Conservation (phyloP, 2,888 invertebrate species). For the Synanthedon myopaeformis region DNA sequence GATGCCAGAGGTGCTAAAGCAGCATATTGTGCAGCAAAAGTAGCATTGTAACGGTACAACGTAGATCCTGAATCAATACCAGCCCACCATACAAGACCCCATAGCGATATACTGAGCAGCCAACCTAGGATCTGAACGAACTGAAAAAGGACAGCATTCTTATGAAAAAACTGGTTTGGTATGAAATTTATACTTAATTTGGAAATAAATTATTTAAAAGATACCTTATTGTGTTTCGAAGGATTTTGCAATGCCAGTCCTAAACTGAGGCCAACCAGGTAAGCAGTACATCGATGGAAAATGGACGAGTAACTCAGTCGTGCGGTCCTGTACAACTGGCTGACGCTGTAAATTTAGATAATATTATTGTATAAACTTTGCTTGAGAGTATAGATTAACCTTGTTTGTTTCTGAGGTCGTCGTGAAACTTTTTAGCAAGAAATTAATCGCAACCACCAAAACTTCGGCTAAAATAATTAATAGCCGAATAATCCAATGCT, state of each 20-base stretch:
- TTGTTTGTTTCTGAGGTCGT: too few species aligned
- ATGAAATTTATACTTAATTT: too few species aligned
- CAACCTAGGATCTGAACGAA: slow-evolving; percentile 65
- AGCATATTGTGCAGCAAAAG: slow-evolving; percentile 74
- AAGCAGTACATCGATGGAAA: slow-evolving; percentile 75
- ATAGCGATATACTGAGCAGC: slow-evolving; percentile 49
- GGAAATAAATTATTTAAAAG: background rate
- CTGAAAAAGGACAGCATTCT: slow-evolving; percentile 26
- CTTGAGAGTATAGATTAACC: too few species aligned
- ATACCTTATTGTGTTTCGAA: slow-evolving; percentile 43
- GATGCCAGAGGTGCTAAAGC: slow-evolving; percentile 75
- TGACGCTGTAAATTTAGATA: slow-evolving; percentile 58
- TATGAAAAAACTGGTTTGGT: too few species aligned
- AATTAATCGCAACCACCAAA: too few species aligned
- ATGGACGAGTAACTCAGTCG: slow-evolving; percentile 73
- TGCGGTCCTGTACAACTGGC: slow-evolving; percentile 77
- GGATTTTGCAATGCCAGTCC: slow-evolving; percentile 68
- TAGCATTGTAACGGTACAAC: slow-evolving; percentile 71
- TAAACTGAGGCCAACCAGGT: slow-evolving; percentile 73
- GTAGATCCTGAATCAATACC: slow-evolving; percentile 69
- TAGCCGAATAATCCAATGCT: too few species aligned
- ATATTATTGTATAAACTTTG: too few species aligned
- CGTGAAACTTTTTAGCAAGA: too few species aligned
- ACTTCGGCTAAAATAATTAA: too few species aligned
- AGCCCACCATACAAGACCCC: slow-evolving; percentile 71